These are phyloP conservation scores for Neostethus bicornis DNA, from an alignment of 2,797 vertebrate genomes.

Conservation along the genomic window DNA sequence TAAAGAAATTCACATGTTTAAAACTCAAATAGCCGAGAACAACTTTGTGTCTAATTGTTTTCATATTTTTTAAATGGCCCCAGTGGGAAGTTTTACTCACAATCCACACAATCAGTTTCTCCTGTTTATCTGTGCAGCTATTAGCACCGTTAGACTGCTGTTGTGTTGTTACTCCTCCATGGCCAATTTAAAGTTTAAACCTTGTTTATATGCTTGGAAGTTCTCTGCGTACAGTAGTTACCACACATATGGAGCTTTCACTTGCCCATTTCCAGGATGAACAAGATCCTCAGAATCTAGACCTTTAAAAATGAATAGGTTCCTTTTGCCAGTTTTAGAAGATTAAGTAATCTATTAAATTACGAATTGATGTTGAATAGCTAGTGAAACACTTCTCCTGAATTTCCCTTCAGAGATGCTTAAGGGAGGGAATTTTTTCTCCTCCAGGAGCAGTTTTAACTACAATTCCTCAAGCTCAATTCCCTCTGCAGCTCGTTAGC, in stretches of 20 bases:
- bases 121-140: slow-evolving; percentile 48
- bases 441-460: slow-evolving; percentile 58
- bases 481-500: slow-evolving; percentile 71
- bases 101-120: slow-evolving; percentile 33
- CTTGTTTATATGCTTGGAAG: slow-evolving; percentile 38
- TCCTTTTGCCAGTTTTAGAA: slow-evolving; percentile 42
- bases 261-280: slow-evolving; percentile 18
- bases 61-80: slow-evolving; percentile 19
- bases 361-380: slow-evolving; percentile 25
- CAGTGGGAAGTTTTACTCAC: slow-evolving; percentile 38
- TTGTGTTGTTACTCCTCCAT: slow-evolving; percentile 38
- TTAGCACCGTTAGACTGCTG: slow-evolving; percentile 48
- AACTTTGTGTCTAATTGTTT: slow-evolving; percentile 11
- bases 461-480: slow-evolving; percentile 49
- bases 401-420: slow-evolving; percentile 45
- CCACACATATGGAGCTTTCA: slow-evolving; percentile 18
- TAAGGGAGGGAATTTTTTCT: slow-evolving; percentile 29
- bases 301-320: slow-evolving; percentile 56
- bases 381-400: slow-evolving; percentile 27
- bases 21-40: slow-evolving; percentile 4
- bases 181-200: slow-evolving; percentile 44
- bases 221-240: slow-evolving; percentile 18
- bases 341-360: slow-evolving; percentile 52
- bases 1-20: slow-evolving; percentile 3
- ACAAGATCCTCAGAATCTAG: slow-evolving; percentile 16